These are phyloP conservation scores for Piezodorus guildinii DNA, from an alignment of 1,140 invertebrate genomes.

Conservation along the genomic window DNA sequence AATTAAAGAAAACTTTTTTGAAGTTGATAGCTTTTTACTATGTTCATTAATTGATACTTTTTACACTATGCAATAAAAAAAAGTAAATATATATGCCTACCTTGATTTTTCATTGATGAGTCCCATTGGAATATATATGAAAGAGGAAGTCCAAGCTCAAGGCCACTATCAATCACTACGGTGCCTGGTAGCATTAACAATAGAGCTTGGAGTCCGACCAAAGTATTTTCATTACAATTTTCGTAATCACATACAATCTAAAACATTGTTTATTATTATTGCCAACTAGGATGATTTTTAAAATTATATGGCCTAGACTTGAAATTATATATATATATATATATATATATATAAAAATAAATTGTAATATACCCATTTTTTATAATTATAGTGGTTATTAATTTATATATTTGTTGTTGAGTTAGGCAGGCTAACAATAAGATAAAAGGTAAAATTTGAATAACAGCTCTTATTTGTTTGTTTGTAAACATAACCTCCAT, in stretches of 20 bases:
- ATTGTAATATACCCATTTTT: too few species aligned
- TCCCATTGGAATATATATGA: background rate
- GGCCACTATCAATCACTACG: background rate
- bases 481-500: too few species aligned
- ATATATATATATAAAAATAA: background rate
- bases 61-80: background rate
- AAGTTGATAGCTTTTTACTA: background rate
- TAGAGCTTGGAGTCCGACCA: background rate
- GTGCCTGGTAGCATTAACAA: constrained; percentile 6
- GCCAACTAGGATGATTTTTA: background rate
- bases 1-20: too few species aligned
- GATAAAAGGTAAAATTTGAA: too few species aligned
- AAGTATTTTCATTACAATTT: background rate
- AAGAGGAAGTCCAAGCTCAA: background rate
- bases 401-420: too few species aligned
- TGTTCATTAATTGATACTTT: background rate
- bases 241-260: background rate
- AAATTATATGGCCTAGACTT: too few species aligned
- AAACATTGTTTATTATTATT: too few species aligned
- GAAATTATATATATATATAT: background rate
- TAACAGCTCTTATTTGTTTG: too few species aligned
- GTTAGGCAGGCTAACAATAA: too few species aligned
- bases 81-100: background rate
- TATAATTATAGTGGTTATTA: too few species aligned
- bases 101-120: background rate